Conservation (phyloP, 2,888 invertebrate genomes). For the Hydraecia micacea region DNA sequence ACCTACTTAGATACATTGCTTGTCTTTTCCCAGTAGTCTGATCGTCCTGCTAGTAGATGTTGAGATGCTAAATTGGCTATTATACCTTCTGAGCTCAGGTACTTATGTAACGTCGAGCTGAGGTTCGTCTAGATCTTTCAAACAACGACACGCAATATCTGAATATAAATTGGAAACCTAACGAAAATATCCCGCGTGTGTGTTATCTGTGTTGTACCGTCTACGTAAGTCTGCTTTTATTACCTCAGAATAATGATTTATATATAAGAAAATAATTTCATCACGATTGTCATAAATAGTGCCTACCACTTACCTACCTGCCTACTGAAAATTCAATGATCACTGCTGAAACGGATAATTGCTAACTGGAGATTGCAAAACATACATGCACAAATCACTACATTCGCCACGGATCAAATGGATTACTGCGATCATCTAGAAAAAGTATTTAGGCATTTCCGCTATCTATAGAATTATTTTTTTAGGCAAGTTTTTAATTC, state of each 20-base stretch:
- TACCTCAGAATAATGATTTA: background rate
- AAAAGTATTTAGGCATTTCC: background rate
- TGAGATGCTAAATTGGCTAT: background rate
- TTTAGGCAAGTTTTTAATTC: background rate
- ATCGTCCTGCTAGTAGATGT: background rate
- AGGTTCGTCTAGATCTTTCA: background rate
- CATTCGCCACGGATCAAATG: background rate
- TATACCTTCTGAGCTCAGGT: background rate
- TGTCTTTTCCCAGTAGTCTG: background rate
- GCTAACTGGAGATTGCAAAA: too few species aligned
- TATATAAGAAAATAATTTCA: background rate
- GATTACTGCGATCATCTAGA: background rate
- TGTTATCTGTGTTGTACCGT: too few species aligned
- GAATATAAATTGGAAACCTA: too few species aligned
- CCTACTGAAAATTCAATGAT: background rate
- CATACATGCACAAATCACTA: too few species aligned
- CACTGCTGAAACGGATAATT: too few species aligned
- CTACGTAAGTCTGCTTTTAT: too few species aligned
- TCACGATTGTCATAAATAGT: background rate
- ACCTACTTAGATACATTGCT: background rate
- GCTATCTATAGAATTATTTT: background rate
- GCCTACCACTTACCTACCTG: background rate
- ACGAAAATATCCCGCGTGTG: too few species aligned
- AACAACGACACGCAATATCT: background rate
- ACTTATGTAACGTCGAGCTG: background rate